Percentiles rank a stretch among this genome's conserved stretches.
Conservation (phyloP, 2,888 invertebrate species). For the Leptopilina myrica region DNA sequence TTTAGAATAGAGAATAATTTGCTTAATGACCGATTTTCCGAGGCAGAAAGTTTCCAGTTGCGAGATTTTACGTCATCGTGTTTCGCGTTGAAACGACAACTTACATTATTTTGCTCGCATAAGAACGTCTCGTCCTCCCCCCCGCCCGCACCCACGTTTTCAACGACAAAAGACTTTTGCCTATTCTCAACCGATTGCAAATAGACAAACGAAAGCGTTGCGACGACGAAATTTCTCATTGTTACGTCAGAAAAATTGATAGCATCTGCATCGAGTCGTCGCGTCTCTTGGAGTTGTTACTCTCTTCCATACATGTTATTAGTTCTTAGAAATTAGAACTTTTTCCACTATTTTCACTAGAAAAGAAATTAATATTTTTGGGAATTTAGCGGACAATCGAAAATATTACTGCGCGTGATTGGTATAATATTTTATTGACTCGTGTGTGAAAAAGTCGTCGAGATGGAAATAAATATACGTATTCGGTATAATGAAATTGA, state of each 20-base stretch:
- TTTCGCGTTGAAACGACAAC: slow-evolving; percentile 22
- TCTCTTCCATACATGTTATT: slow-evolving; percentile 44
- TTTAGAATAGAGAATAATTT: not conserved
- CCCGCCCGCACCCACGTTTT: slow-evolving; percentile 29
- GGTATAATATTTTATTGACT: too few relatives aligned
- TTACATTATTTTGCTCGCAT: slow-evolving; percentile 32
- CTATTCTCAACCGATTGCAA: slow-evolving; percentile 56
- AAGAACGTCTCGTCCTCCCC: not conserved
- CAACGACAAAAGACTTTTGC: slow-evolving; percentile 38
- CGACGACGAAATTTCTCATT: slow-evolving; percentile 71
- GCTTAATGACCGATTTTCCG: not conserved
- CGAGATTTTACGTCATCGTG: slow-evolving; percentile 29
- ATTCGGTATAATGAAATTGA: too few relatives aligned
- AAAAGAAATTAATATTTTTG: too few relatives aligned
- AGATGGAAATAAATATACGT: too few relatives aligned
- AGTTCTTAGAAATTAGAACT: too few relatives aligned
- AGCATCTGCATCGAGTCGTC: slow-evolving; percentile 63
- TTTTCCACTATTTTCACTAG: too few relatives aligned
- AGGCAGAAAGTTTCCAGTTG: slow-evolving; percentile 16
- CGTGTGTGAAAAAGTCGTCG: too few relatives aligned
- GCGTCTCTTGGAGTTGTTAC: slow-evolving; percentile 51
- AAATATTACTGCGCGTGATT: too few relatives aligned
- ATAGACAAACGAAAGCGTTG: slow-evolving; percentile 69
- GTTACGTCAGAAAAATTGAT: slow-evolving; percentile 69
- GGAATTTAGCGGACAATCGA: too few relatives aligned